Evolutionary conservation across 2,797 vertebrate genomes (phyloP).

Genomic region (Ctenosaura bakeri): DNA sequence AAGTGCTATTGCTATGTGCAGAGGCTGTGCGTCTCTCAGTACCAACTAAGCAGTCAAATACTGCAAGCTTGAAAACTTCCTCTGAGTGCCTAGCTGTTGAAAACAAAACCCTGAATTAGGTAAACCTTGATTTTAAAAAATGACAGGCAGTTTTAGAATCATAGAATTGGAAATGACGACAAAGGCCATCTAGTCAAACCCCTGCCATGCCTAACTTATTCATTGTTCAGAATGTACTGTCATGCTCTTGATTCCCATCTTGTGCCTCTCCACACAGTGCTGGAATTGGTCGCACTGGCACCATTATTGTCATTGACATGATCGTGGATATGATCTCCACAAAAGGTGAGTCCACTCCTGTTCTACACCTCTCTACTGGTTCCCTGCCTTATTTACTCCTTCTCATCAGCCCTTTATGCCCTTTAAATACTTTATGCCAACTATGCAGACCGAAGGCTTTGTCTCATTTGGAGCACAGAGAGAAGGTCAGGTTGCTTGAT

Average conservation of each 20-base stretch:
- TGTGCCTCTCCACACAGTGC: constrained; percentile 84
- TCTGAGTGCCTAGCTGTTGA: background rate
- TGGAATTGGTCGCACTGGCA: constrained; percentile 97
- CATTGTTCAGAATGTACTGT: background rate
- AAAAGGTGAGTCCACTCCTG: constrained; percentile 84
- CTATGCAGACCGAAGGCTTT: background rate
- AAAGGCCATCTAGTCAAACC: too few species aligned
- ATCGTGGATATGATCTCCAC: constrained; percentile 89
- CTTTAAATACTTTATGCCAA: background rate
- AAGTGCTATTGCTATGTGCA: background rate
- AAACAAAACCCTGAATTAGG: background rate
- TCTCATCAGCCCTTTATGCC: background rate
- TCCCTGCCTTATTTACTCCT: background rate
- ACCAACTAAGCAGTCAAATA: background rate
- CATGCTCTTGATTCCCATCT: constrained; percentile 46
- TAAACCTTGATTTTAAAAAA: background rate
- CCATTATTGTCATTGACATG: constrained; percentile 97
- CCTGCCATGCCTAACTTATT: background rate
- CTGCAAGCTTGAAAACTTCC: background rate
- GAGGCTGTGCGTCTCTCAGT: background rate
- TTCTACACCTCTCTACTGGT: background rate
- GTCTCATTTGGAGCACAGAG: background rate
- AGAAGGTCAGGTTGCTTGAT: background rate
- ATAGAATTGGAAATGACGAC: too few species aligned
- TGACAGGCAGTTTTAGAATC: too few species aligned